Percentiles rank a stretch among this genome's conserved stretches.
Evolutionary conservation across 2,113 vertebrate genomes (phyloP).

Genomic region (Alligator sinensis): DNA sequence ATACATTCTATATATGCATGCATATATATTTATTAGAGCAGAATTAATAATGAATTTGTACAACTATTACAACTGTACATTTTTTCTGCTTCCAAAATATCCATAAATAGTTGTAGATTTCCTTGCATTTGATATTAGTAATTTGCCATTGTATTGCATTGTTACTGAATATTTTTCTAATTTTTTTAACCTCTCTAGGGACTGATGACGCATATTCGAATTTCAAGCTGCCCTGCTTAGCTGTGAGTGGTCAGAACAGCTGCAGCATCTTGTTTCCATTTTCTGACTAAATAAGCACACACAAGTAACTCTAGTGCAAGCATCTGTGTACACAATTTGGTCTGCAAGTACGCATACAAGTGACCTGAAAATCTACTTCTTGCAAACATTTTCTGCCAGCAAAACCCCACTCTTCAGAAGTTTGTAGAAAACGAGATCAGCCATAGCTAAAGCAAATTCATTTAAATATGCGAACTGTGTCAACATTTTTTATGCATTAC

Average conservation of each 20-base stretch:
- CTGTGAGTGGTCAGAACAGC: neutral
- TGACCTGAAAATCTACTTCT: neutral
- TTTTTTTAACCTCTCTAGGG: rapidly evolving
- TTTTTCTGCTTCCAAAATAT: neutral
- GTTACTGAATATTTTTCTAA: rapidly evolving
- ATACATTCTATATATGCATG: too few relatives aligned
- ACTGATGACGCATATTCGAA: rapidly evolving
- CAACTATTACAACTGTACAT: rapidly evolving
- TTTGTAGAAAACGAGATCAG: neutral
- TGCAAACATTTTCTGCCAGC: neutral
- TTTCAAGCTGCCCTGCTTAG: neutral
- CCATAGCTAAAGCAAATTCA: rapidly evolving
- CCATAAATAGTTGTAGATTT: rapidly evolving
- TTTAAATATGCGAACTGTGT: neutral
- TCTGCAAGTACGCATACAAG: neutral
- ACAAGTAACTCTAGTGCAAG: neutral
- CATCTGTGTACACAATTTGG: neutral
- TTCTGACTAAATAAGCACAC: neutral
- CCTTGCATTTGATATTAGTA: neutral
- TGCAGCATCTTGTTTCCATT: neutral
- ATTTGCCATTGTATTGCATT: rapidly evolving
- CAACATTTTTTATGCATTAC: neutral
- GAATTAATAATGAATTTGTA: rapidly evolving
- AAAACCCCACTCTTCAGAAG: rapidly evolving
- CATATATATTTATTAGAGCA: neutral